Conservation (phyloP, 1,140 invertebrate species). For the Berghia stephanieae region DNA sequence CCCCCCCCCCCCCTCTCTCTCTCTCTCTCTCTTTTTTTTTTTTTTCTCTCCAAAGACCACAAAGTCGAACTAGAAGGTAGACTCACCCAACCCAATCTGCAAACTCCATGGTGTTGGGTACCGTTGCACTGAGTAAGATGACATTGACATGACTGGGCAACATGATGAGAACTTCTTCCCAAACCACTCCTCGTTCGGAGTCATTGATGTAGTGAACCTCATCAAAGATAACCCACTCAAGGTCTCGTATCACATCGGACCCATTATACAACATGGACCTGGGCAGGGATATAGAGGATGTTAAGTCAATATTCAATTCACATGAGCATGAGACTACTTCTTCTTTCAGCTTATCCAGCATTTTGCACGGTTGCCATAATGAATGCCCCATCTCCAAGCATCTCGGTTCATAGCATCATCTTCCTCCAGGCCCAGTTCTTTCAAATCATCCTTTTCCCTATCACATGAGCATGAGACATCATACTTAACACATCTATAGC, state of each 20-base stretch:
- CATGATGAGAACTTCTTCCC: conserved; percentile 98
- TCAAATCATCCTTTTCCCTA: too few species aligned
- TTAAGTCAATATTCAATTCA: not conserved
- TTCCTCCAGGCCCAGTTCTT: too few species aligned
- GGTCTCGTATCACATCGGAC: conserved; percentile 91
- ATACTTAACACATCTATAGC: too few species aligned
- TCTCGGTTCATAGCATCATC: too few species aligned
- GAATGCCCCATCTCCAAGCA: too few species aligned
- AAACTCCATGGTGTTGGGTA: conserved; percentile 96
- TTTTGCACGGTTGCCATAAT: too few species aligned
- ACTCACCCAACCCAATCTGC: conserved; percentile 93
- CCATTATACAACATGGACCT: conserved; percentile 95
- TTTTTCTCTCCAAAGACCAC: not conserved
- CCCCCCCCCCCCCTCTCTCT: too few species aligned
- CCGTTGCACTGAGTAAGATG: conserved; percentile 97
- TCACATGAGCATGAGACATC: not conserved
- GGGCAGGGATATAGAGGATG: not conserved
- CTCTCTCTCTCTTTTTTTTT: too few species aligned
- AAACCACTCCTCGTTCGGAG: conserved; percentile 96
- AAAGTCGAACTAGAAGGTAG: not conserved
- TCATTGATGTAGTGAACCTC: conserved; percentile 99
- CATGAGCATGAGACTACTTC: not conserved
- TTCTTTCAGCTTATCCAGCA: too few species aligned
- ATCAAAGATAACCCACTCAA: conserved; percentile 99
- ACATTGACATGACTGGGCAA: conserved; percentile 93